Conservation (phyloP, 1,140 invertebrate species). For the Pseudoatta argentina region DNA sequence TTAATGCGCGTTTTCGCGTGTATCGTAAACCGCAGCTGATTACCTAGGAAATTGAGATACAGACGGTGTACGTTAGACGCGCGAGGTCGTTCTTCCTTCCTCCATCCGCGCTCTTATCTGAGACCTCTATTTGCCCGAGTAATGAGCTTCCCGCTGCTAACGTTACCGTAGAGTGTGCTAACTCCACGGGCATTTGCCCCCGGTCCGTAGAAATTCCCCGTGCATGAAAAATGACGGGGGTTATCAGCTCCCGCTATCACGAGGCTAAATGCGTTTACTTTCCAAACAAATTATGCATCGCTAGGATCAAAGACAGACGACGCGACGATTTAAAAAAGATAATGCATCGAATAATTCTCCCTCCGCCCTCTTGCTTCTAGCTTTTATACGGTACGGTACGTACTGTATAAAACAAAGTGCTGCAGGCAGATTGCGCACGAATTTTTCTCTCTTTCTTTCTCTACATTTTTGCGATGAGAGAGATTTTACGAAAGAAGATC, state of each 20-base stretch:
- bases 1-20: constrained; percentile 7
- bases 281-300: constrained; percentile 22
- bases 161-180: constrained; percentile 9
- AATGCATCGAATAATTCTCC: constrained; percentile 33
- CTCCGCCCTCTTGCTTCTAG: neutral
- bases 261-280: neutral
- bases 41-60: constrained; percentile 44
- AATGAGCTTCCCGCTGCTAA: constrained; percentile 36
- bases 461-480: constrained; percentile 41
- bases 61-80: neutral
- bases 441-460: constrained; percentile 7
- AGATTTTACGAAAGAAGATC: constrained; percentile 65
- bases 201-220: constrained; percentile 7
- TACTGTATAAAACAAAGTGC: constrained; percentile 24
- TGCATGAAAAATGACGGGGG: constrained; percentile 10
- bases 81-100: neutral
- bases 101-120: constrained; percentile 32
- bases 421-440: constrained; percentile 14
- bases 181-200: neutral
- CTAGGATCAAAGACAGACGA: constrained; percentile 26
- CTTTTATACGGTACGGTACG: constrained; percentile 20
- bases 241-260: neutral
- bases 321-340: constrained; percentile 29
- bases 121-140: constrained; percentile 28
- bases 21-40: constrained; percentile 40